These are phyloP conservation scores for Pogonocherus hispidulus DNA, from an alignment of 2,888 invertebrate species.

Conservation along the genomic window DNA sequence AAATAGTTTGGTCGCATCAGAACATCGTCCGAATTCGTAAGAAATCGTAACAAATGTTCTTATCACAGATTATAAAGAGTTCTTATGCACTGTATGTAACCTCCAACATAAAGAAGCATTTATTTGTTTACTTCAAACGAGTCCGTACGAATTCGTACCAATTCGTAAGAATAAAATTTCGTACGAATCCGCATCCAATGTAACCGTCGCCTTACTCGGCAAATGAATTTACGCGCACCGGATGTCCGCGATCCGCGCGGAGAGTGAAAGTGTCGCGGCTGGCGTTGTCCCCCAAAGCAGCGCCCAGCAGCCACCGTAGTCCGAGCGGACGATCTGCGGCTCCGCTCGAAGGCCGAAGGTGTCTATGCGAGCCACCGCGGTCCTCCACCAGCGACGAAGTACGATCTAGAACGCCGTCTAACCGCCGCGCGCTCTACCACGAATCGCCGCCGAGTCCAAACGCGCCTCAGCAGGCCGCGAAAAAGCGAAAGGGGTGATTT, in stretches of 20 bases:
- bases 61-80: too few species aligned
- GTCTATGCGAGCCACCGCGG: conserved; percentile 49
- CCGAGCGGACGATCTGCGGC: conserved; percentile 19
- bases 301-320: conserved; percentile 44
- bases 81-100: too few species aligned
- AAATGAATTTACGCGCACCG: neutral
- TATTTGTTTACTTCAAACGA: too few species aligned
- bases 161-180: too few species aligned
- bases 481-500: conserved; percentile 53
- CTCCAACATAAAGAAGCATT: too few species aligned
- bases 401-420: conserved; percentile 20
- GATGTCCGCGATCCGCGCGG: conserved; percentile 40
- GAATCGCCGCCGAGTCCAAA: conserved; percentile 48
- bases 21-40: too few species aligned
- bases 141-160: too few species aligned
- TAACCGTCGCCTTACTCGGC: too few species aligned
- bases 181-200: too few species aligned
- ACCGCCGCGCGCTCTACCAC: conserved; percentile 1
- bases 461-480: conserved; percentile 37
- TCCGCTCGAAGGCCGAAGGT: conserved; percentile 47
- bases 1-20: too few species aligned
- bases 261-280: conserved; percentile 52
- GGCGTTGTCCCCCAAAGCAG: conserved; percentile 42
- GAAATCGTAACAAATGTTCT: too few species aligned
- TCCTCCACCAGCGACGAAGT: conserved; percentile 48